Base-by-base conservation (phyloP, 2,797 vertebrate species). In the Xerus rutilus region DNA sequence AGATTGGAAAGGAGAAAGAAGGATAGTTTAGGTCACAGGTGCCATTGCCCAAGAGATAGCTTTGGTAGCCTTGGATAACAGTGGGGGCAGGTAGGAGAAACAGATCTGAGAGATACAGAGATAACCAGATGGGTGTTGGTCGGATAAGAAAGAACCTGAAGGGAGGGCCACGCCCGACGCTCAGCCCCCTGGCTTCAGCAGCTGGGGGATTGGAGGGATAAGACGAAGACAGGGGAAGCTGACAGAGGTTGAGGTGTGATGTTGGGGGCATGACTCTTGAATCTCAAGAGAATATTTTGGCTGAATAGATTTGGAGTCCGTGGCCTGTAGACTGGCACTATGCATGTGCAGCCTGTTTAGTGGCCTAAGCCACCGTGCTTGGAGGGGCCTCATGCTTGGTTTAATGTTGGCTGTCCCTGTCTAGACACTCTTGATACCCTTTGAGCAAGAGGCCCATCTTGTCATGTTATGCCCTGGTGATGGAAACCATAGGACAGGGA, bases 331-430 rank as follows among this genome's bases (percentile, higher is more conserved):
- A 17, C 85, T 70, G 25, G 18, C 35, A 32, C n/a, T 45, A 13
- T 6, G 21, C 32, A 23, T 13, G 1, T 32, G 28, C 7, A 17
- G 14, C 15, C 28, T 5, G 0, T 12, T 6, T 2, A 2, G 23
- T 43, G 45, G 23, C 67, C 69, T 18, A 11, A 30, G 62, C 59
- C 45, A 43, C 77, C 13, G 8, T 54, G 74, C 78, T 47, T 49
- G 43, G 69, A 73, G 47, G 43, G 67, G 9, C 13, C 18, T 69
- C 35, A 17, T 1, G 3, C 35, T 62, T 39, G 43, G 7, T 43
- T 85, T 57, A 32, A 54, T 59, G 45, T 11, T 67, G 12, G 20
- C 52, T 83, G 7, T 25, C 57, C 20, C 49, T 82, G 21, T 47
- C 73, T 76, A 52, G 45, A 67, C 78, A 54, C 39, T 78, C 67